Evolutionary conservation across 2,888 invertebrate genomes (phyloP).

Genomic region (Apodemia zela): DNA sequence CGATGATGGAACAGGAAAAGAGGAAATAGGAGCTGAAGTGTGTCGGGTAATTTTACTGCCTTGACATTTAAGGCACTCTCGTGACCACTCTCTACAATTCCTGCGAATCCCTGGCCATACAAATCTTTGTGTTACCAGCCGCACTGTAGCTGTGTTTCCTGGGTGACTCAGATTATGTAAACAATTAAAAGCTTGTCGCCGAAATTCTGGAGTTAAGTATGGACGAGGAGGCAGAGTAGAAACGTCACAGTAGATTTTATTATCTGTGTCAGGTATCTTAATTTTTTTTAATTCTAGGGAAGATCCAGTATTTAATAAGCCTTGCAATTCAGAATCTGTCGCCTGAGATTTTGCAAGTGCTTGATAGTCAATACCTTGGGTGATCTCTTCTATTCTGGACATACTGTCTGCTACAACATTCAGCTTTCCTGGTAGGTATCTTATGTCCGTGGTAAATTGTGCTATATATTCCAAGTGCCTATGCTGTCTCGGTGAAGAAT

Average conservation of each 20-base stretch:
- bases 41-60: slow-evolving; percentile 41
- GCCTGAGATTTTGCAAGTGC: slow-evolving; percentile 28
- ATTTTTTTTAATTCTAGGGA: slow-evolving; percentile 27
- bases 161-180: slow-evolving; percentile 35
- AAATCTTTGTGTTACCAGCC: slow-evolving; percentile 39
- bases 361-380: slow-evolving; percentile 26
- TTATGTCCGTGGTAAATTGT: slow-evolving; percentile 45
- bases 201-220: slow-evolving; percentile 22
- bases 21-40: slow-evolving; percentile 32
- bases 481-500: slow-evolving; percentile 41
- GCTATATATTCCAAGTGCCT: slow-evolving; percentile 41
- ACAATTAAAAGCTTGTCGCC: slow-evolving; percentile 29
- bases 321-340: slow-evolving; percentile 29
- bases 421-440: slow-evolving; percentile 38
- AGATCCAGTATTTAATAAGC: slow-evolving; percentile 22
- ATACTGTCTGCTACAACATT: slow-evolving; percentile 42
- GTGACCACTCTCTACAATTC: slow-evolving; percentile 40
- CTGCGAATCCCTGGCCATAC: slow-evolving; percentile 45
- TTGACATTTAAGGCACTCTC: slow-evolving; percentile 41
- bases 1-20: slow-evolving; percentile 31
- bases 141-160: slow-evolving; percentile 26
- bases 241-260: slow-evolving; percentile 22
- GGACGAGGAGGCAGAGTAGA: slow-evolving; percentile 21
- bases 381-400: slow-evolving; percentile 33
- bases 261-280: slow-evolving; percentile 13